These are phyloP conservation scores for Sarcophaga variegata DNA, from an alignment of 2,888 invertebrate genomes.

Conservation along the genomic window DNA sequence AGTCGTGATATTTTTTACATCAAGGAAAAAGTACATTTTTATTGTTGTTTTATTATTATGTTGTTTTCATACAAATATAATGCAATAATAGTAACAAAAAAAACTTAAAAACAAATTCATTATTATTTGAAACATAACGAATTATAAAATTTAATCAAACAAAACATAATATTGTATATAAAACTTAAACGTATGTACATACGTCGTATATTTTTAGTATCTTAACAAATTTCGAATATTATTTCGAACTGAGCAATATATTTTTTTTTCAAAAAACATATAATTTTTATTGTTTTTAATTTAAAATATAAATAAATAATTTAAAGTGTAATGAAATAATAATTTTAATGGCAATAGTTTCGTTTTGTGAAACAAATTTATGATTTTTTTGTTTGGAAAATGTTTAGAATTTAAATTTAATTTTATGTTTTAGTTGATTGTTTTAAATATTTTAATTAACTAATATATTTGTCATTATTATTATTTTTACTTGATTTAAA, in stretches of 20 bases:
- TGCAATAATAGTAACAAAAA: slow-evolving; percentile 56
- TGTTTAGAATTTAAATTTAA: not conserved
- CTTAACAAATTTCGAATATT: slow-evolving; percentile 29
- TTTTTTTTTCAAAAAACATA: not conserved
- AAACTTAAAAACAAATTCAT: slow-evolving; percentile 19
- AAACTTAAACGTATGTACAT: no score
- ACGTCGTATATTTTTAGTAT: no score
- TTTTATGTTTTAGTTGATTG: slow-evolving; percentile 6
- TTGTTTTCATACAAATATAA: slow-evolving; percentile 39
- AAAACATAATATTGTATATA: slow-evolving; percentile 6
- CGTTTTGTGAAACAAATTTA: not conserved
- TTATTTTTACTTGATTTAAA: slow-evolving; percentile 18
- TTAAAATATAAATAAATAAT: no score
- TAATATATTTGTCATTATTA: not conserved
- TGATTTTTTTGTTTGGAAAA: slow-evolving; percentile 2
- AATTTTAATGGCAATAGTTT: no score
- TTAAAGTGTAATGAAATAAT: no score
- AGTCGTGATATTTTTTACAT: slow-evolving; percentile 49
- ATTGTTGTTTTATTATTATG: slow-evolving; percentile 34
- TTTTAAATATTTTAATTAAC: no score
- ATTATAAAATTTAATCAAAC: slow-evolving; percentile 15
- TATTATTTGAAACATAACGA: slow-evolving; percentile 30
- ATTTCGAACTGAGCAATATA: slow-evolving; percentile 36
- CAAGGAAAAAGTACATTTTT: slow-evolving; percentile 60
- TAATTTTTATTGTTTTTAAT: no score